Evolutionary conservation across 2,113 vertebrate species (phyloP), one percentile per base, ranked within the genome.

Genomic region (Otolemur garnettii): DNA sequence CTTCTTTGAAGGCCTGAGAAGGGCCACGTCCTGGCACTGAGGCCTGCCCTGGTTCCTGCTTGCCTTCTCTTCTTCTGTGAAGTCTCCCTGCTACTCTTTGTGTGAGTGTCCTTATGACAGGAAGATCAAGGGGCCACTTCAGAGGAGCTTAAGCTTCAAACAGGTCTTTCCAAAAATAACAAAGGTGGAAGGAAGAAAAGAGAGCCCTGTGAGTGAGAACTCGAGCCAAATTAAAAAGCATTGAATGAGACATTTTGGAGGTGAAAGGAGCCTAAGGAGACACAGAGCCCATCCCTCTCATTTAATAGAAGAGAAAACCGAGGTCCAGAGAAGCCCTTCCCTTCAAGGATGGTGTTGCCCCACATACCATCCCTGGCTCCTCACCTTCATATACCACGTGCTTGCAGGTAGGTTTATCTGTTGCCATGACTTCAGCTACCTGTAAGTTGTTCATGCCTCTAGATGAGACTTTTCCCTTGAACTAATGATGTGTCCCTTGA

Each of bases 91-190:
- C 89, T 93, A 6, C 95, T 75, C 93, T 97, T 86, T 90, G 53
- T 85, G 30, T 69, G 82, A 45, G 6, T 90, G 80, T 96, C 93
- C 91, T 96, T 59, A 53, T 66, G 96, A 93, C 96, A 98, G 95
- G 97, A 97, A 90, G 97, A 93, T 97, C 97, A 45, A 69, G 91
- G 95, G 95, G 90, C 87, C 91, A 82, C 97, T 97, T 98, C 9
- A 7, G 79, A 97, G 93, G 95, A 93, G 94, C 95, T 96, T 93
- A 93, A 91, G 95, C 97, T 98, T 98, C 98, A 98, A 98, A 98
- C 97, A 68, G 50, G 81, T 79, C 92, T 93, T 97, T 97, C 98
- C 94, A 92, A 97, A 98, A 98, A 98, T 98, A 98, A 97, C 83
- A 96, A 97, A 98, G 91, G 95, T 95, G 95, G 94, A 96, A 96